A percentile compares a stretch with the other conserved stretches of the same genome.
phyloP scores from a whole-genome alignment of 1,140 invertebrate genomes.

The Pseudachorutes palmiensis region DNA sequence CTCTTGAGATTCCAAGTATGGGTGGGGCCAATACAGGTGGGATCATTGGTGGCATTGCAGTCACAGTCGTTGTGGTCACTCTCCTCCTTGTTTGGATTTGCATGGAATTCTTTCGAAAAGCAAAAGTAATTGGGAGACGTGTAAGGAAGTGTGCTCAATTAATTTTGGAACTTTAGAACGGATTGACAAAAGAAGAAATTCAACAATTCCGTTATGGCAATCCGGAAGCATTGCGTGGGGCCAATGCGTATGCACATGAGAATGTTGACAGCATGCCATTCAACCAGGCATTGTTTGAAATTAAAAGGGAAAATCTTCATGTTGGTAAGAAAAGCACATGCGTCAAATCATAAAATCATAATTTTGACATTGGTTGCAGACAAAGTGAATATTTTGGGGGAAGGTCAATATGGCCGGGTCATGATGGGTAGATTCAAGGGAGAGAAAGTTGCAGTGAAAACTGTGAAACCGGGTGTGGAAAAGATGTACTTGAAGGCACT shows the following conservation, averaged over 20 bases:
- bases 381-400: not conserved
- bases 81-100: conserved; percentile 5
- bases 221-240: not conserved
- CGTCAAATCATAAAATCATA: not conserved
- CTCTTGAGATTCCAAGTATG: not conserved
- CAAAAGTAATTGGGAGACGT: not conserved
- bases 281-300: not conserved
- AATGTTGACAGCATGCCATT: not conserved
- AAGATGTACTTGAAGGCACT: conserved; percentile 6
- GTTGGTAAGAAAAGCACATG: conserved; percentile 3
- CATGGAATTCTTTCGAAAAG: conserved; percentile 3
- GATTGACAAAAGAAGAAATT: conserved; percentile 7
- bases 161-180: conserved; percentile 5
- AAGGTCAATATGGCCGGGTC: not conserved
- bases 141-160: too few species aligned
- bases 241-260: conserved; percentile 5
- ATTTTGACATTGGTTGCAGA: not conserved
- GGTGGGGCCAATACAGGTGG: not conserved
- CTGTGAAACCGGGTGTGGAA: conserved; percentile 4
- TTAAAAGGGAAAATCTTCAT: conserved; percentile 7
- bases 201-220: conserved; percentile 3
- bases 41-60: not conserved
- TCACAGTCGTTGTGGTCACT: not conserved
- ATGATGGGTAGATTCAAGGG: not conserved
- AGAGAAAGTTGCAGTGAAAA: conserved; percentile 6